phyloP scores from a whole-genome alignment of 2,797 vertebrate species.

The Pseudochaenichthys georgianus region DNA sequence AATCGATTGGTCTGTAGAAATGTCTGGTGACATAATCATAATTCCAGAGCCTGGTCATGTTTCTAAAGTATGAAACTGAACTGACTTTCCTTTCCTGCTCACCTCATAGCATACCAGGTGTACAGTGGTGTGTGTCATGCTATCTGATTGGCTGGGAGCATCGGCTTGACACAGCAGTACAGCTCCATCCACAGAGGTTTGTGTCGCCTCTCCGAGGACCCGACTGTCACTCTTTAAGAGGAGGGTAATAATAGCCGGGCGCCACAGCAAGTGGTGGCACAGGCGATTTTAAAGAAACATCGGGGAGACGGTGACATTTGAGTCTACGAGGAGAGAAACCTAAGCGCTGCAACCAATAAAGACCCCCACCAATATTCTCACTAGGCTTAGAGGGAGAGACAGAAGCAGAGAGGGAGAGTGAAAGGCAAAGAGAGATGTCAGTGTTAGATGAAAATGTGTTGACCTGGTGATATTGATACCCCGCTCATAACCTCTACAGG shows the following conservation, averaged over 20 bases:
- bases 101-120: conserved; percentile 43
- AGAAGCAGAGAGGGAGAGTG: conserved; percentile 37
- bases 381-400: conserved; percentile 62
- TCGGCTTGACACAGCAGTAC: conserved; percentile 77
- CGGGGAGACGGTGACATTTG: conserved; percentile 86
- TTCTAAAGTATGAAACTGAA: conserved; percentile 11
- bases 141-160: conserved; percentile 77
- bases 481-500: conserved; percentile 80
- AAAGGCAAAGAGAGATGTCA: conserved; percentile 71
- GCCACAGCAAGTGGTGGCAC: conserved; percentile 82
- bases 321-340: conserved; percentile 80
- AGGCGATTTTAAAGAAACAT: conserved; percentile 84
- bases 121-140: conserved; percentile 47
- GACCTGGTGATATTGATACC: conserved; percentile 81
- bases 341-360: conserved; percentile 83
- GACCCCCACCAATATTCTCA: conserved; percentile 79
- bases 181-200: conserved; percentile 78
- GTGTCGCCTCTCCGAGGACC: conserved; percentile 84
- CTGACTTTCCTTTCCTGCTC: conserved; percentile 18
- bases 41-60: neutral
- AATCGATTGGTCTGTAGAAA: no score
- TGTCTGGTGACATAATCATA: no score
- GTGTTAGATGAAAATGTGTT: conserved; percentile 82
- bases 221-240: conserved; percentile 87
- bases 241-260: conserved; percentile 87